A percentile compares a stretch with the other conserved stretches of the same genome.
Conservation (phyloP, 2,888 invertebrate species). For the Teinopalpus imperialis region DNA sequence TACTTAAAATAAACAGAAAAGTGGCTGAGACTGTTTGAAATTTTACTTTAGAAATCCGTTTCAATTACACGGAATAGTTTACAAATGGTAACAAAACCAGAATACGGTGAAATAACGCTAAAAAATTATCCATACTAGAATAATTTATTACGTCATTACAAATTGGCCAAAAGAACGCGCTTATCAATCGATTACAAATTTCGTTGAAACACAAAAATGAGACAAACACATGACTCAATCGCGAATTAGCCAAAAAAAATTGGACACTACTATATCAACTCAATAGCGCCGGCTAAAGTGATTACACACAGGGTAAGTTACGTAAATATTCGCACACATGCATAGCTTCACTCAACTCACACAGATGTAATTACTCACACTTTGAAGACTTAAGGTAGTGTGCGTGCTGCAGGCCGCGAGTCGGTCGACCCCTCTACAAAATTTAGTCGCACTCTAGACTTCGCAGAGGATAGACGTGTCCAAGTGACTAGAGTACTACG, state of each 20-base stretch:
- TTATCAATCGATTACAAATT: conserved; percentile 56
- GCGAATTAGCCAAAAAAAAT: conserved; percentile 71
- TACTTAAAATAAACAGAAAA: too few relatives aligned
- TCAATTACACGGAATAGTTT: too few relatives aligned
- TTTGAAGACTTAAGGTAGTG: conserved; percentile 37
- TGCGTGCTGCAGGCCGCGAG: conserved; percentile 65
- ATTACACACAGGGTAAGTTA: conserved; percentile 72
- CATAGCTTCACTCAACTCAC: conserved; percentile 54
- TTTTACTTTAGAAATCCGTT: too few relatives aligned
- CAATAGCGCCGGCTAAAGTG: conserved; percentile 62
- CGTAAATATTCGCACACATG: conserved; percentile 56
- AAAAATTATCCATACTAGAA: conserved; percentile 29
- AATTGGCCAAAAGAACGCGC: conserved; percentile 43
- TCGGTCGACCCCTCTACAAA: conserved; percentile 77
- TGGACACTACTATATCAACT: conserved; percentile 65
- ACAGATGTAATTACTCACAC: conserved; percentile 34
- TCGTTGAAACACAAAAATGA: conserved; percentile 50
- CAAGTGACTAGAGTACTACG: conserved; percentile 54
- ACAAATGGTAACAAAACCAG: conserved; percentile 28
- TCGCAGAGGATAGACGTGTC: conserved; percentile 58
- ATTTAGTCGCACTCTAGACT: conserved; percentile 72
- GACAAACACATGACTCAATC: conserved; percentile 75
- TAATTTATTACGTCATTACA: conserved; percentile 45
- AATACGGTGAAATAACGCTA: conserved; percentile 18
- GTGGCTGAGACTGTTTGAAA: too few relatives aligned